Evolutionary conservation across 2,888 invertebrate species (phyloP).

Genomic region (Netelia inedita): DNA sequence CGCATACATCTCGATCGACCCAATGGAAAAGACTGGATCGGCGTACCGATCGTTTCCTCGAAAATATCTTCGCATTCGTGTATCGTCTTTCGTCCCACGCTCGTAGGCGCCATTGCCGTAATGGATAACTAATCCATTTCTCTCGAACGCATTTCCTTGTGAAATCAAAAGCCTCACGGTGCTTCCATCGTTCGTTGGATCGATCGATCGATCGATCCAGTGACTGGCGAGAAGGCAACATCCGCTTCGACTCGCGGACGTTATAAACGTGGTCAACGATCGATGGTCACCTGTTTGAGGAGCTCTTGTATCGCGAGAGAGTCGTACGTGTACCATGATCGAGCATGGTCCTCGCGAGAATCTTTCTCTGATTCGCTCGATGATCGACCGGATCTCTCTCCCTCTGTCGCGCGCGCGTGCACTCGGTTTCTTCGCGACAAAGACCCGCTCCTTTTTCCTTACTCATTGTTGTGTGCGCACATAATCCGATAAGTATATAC

Average conservation of each 20-base stretch:
- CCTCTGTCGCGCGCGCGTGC: not conserved
- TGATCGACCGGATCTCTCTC: conserved; percentile 58
- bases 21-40: not conserved
- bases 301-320: conserved; percentile 56
- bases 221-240: conserved; percentile 40
- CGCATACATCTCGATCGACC: not conserved
- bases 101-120: no score
- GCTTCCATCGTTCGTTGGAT: not conserved
- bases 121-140: no score
- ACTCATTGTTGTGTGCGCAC: conserved; percentile 23
- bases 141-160: not conserved
- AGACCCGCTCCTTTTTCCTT: conserved; percentile 26
- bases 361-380: conserved; percentile 45
- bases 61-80: not conserved
- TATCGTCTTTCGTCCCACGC: not conserved
- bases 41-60: not conserved
- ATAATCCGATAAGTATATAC: conserved; percentile 41
- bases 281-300: conserved; percentile 69
- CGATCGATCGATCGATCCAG: conserved; percentile 23
- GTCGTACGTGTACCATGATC: conserved; percentile 11
- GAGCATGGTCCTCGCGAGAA: conserved; percentile 21
- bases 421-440: conserved; percentile 29
- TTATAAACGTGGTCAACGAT: conserved; percentile 33
- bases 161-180: not conserved
- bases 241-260: conserved; percentile 11